Evolutionary conservation across 92 coral and sea anemone genomes (phyloP).

Genomic region (Isaurus tuberculatus): DNA sequence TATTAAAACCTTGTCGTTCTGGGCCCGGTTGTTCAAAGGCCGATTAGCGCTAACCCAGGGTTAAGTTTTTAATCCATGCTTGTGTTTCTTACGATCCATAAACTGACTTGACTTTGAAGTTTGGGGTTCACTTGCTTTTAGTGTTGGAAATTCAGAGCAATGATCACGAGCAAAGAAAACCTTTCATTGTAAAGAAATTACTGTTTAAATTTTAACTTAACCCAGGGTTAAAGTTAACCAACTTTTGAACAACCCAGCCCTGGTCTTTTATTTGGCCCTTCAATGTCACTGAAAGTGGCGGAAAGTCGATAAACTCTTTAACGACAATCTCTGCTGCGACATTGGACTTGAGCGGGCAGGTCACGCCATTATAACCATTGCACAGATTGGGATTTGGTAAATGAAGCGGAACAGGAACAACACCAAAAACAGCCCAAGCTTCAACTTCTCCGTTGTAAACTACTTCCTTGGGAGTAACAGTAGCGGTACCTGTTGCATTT

Average conservation of each 20-base stretch:
- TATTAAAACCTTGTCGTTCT: slow-evolving; percentile 23
- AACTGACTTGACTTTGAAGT: no score
- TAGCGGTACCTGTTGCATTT: slow-evolving; percentile 28
- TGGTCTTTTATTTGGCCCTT: slow-evolving; percentile 21
- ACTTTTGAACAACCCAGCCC: no score
- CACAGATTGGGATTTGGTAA: slow-evolving; percentile 36
- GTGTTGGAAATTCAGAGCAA: no score
- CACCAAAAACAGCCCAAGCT: slow-evolving; percentile 41
- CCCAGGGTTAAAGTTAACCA: no score
- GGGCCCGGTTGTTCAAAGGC: no score
- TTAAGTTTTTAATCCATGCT: no score
- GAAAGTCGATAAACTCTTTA: slow-evolving; percentile 28
- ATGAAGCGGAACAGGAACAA: not conserved
- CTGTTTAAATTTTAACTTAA: no score
- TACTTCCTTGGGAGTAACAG: slow-evolving; percentile 28
- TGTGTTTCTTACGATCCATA: no score
- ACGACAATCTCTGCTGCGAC: slow-evolving; percentile 29
- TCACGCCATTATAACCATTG: slow-evolving; percentile 34
- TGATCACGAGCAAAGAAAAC: no score
- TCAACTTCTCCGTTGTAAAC: slow-evolving; percentile 23
- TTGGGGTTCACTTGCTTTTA: no score
- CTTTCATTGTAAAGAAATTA: no score
- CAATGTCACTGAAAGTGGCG: slow-evolving; percentile 31
- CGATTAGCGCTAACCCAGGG: no score
- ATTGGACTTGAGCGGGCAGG: slow-evolving; percentile 18